A percentile compares a stretch with the other conserved stretches of the same genome.
These are phyloP conservation scores for Pantherophis guttatus DNA, from an alignment of 2,113 vertebrate genomes.

Conservation along the genomic window DNA sequence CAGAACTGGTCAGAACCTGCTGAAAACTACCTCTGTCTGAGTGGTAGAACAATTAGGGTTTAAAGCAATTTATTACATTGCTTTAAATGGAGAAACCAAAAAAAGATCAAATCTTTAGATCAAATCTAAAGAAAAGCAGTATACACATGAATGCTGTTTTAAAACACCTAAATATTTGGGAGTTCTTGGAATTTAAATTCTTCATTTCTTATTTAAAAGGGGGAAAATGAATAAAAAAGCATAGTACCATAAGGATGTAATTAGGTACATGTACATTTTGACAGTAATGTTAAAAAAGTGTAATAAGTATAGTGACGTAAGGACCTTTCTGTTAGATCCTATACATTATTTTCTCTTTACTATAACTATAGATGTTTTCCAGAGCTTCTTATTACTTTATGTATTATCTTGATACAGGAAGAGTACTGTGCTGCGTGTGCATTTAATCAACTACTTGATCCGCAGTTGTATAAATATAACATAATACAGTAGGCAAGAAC, in stretches of 20 bases:
- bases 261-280: background rate
- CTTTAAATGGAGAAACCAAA: background rate
- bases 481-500: slow-evolving; percentile 36
- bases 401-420: slow-evolving; percentile 51
- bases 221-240: slow-evolving; percentile 25
- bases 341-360: slow-evolving; percentile 27
- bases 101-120: background rate
- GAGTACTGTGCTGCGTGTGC: slow-evolving; percentile 56
- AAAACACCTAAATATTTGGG: background rate
- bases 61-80: background rate
- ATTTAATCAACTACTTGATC: slow-evolving; percentile 59
- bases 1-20: too few relatives aligned
- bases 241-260: background rate
- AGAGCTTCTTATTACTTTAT: slow-evolving; percentile 38
- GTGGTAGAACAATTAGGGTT: background rate
- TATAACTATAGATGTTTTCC: slow-evolving; percentile 52
- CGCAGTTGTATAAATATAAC: slow-evolving; percentile 58
- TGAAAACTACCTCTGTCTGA: background rate
- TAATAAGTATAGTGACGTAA: background rate
- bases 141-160: background rate
- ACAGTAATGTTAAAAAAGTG: background rate
- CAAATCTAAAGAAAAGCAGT: background rate
- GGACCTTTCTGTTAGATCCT: background rate
- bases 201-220: background rate
- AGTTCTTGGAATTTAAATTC: background rate